phyloP scores from a whole-genome alignment of 2,888 invertebrate genomes.

The Phyto melanocephala region DNA sequence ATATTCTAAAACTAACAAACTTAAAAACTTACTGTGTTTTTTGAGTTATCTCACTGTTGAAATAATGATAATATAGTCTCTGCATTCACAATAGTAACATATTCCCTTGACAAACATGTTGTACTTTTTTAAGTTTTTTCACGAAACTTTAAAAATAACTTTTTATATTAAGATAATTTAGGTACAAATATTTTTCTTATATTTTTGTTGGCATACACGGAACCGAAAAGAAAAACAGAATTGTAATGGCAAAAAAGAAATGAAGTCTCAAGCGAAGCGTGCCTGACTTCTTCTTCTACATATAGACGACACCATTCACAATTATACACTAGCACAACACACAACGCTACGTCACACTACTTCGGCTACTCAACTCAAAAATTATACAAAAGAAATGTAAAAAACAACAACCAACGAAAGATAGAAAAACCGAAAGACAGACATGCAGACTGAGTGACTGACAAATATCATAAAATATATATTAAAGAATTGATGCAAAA shows the following conservation, averaged over 20 bases:
- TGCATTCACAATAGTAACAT: no score
- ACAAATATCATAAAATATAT: conserved; percentile 49
- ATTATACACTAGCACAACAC: conserved; percentile 19
- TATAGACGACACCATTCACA: conserved; percentile 49
- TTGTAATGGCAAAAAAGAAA: conserved; percentile 31
- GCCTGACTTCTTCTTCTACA: conserved; percentile 27
- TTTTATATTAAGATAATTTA: background rate
- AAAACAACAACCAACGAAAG: conserved; percentile 3
- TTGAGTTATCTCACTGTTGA: no score
- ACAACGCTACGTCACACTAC: conserved; percentile 1
- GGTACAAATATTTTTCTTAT: background rate
- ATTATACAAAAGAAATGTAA: conserved; percentile 16
- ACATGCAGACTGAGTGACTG: conserved; percentile 12
- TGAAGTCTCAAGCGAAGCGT: conserved; percentile 53
- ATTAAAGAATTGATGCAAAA: conserved; percentile 64
- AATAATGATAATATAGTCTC: no score
- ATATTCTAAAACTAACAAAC: no score
- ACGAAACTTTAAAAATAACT: background rate
- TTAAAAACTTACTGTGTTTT: no score
- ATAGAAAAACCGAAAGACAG: conserved; percentile 46
- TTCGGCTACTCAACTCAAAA: conserved; percentile 46
- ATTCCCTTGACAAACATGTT: no score
- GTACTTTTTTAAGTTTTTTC: background rate
- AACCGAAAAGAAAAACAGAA: conserved; percentile 25
- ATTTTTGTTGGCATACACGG: background rate